Evolutionary conservation across 2,888 invertebrate genomes (phyloP), one percentile per base, ranked within the genome.

Genomic region (Schrankia costaestrigalis): DNA sequence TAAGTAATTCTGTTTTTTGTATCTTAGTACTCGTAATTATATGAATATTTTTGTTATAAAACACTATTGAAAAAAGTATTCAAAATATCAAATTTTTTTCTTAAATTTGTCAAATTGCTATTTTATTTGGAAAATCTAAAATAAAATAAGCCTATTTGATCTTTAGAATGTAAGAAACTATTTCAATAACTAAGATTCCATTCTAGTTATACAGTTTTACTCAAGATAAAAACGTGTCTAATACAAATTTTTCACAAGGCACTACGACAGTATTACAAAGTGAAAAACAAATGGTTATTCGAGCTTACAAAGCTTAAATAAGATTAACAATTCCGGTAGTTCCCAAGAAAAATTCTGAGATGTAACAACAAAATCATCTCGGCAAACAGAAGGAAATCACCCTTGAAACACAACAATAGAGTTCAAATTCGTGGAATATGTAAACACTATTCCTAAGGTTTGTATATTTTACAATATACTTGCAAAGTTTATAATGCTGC

Each of bases 361-460:
- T 39, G 47, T 34, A 42, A 57, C 56, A 59, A 49, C 49, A 44
- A 52, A 57, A 58, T 56, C 46, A 35, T 52, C 41, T 55, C 11
- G 8, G 29, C 45, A 47, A 56, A 59, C 45, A 49, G 42, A 30
- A 42, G 49, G 53, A 59, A 59, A 60, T 60, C 57, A 51, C 41
- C 54, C 57, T 60, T 58, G 60, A 54, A 56, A 46, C 60, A 46
- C 54, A 46, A 52, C 52, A 55, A 59, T 62, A 67, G 47, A 60
- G 61, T 60, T 51, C 50, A 65, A 59, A 69, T 58, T 63, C 49
- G 55, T 39, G 46, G 49, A 53, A 33, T 50, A 57, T 50, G 57
- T 57, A 69, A 69, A 70, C 61, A 72, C 62, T 63, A 67, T 65
- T 63, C 62, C 56, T 70, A 50, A 51, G 41, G 59, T 48, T 48